Percentiles rank a stretch among this genome's conserved stretches.
Conservation (phyloP, 2,888 invertebrate species). For the Seladonia tumulorum region DNA sequence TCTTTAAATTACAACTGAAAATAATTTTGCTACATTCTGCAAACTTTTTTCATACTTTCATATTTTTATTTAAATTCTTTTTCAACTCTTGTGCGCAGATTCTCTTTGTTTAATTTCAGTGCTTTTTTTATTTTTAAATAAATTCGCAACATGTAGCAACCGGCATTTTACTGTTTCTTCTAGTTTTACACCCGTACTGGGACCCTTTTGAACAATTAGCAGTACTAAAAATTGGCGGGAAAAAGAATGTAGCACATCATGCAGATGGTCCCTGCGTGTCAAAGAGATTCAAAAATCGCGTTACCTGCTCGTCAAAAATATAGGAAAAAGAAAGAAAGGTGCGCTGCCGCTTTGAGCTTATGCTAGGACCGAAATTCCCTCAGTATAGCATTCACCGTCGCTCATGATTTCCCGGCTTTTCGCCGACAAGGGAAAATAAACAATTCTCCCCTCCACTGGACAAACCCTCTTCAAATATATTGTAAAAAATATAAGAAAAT, state of each 20-base stretch:
- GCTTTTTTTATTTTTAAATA: too few relatives aligned
- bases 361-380: conserved; percentile 49
- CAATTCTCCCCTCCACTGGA: not conserved
- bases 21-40: too few relatives aligned
- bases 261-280: not conserved
- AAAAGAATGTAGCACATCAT: not conserved
- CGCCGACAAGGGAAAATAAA: not conserved
- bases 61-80: not conserved
- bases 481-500: not conserved
- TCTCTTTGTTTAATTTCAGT: not conserved
- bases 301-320: not conserved
- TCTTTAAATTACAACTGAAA: too few relatives aligned
- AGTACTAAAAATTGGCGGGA: not conserved
- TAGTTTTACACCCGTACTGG: not conserved
- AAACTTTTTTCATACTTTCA: too few relatives aligned
- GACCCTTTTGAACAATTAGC: not conserved
- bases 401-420: conserved; percentile 24
- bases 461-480: not conserved
- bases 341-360: not conserved
- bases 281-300: not conserved
- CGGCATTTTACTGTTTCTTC: not conserved
- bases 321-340: not conserved
- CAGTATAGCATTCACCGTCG: conserved; percentile 74
- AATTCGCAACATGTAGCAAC: too few relatives aligned
- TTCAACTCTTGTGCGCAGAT: too few relatives aligned